phyloP scores from a whole-genome alignment of 2,113 vertebrate species.

The Prolemur simus region DNA sequence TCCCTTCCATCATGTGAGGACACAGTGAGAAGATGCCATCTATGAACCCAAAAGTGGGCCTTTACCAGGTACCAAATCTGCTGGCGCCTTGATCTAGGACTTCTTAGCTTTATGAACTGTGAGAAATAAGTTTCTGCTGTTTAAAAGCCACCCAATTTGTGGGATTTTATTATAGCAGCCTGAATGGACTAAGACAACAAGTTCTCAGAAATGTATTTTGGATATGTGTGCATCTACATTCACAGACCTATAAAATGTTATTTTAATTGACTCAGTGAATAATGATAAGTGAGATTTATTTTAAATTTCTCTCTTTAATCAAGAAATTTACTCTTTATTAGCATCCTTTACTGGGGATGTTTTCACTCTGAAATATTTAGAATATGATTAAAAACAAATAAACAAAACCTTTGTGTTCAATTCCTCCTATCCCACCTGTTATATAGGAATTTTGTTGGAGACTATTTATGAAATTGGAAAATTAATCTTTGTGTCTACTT shows the following conservation, averaged over 20 bases:
- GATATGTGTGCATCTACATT: not conserved
- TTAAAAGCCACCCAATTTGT: not conserved
- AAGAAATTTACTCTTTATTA: not conserved
- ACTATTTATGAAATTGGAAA: not conserved
- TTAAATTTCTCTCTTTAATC: not conserved
- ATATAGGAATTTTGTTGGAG: not conserved
- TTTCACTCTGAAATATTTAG: not conserved
- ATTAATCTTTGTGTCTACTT: not conserved
- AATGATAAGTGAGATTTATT: not conserved
- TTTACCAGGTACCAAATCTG: not conserved
- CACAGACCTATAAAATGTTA: not conserved
- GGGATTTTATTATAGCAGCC: not conserved
- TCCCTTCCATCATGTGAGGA: not conserved
- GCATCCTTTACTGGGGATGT: not conserved
- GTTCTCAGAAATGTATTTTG: not conserved
- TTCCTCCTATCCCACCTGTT: not conserved
- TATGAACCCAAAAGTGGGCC: not conserved
- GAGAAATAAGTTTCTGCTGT: not conserved
- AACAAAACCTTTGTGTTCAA: not conserved
- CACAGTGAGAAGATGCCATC: too few species aligned
- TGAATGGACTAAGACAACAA: not conserved
- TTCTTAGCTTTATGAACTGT: not conserved
- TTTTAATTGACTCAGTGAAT: slow-evolving; percentile 19
- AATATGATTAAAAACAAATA: slow-evolving; percentile 26
- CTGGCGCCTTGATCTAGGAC: not conserved